These are phyloP conservation scores for Antennarius striatus DNA, from an alignment of 2,113 vertebrate genomes.

Conservation along the genomic window DNA sequence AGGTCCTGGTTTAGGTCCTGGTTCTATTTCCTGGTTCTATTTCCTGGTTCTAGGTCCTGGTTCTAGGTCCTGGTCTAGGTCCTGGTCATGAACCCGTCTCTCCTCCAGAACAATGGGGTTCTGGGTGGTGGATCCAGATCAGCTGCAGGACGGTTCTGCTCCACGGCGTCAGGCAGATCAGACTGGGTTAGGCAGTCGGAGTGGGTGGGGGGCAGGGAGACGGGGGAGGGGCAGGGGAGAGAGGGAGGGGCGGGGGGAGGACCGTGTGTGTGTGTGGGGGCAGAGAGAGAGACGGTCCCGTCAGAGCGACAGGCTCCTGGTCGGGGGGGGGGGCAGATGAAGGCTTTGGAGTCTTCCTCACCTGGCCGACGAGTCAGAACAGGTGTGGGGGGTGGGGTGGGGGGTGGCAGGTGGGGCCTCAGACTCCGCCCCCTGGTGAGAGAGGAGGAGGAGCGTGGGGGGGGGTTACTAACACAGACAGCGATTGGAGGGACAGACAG, in stretches of 20 bases:
- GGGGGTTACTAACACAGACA: no score
- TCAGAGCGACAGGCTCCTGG: constrained; percentile 35
- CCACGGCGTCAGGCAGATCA: constrained; percentile 52
- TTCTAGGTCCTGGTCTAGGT: no score
- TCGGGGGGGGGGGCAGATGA: no score
- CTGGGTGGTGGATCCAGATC: constrained; percentile 35
- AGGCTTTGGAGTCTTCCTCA: constrained; percentile 32
- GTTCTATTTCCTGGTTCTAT: constrained; percentile 3
- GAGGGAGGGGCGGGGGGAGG: constrained; percentile 50
- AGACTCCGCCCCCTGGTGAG: constrained; percentile 17
- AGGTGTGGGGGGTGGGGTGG: constrained; percentile 67
- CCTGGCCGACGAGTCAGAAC: constrained; percentile 70
- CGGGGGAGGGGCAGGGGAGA: constrained; percentile 46
- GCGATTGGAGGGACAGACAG: no score
- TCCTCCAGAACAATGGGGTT: constrained; percentile 12
- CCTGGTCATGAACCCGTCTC: neutral
- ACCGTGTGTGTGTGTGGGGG: constrained; percentile 36
- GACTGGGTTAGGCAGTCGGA: constrained; percentile 58
- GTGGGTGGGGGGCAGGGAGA: constrained; percentile 59
- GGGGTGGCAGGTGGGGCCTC: constrained; percentile 28
- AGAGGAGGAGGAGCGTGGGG: neutral
- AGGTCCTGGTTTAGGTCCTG: constrained; percentile 25
- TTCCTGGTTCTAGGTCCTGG: constrained; percentile 7
- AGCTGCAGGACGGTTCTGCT: constrained; percentile 48
- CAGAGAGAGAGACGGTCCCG: constrained; percentile 36